Evolutionary conservation across 64 coral and sea anemone genomes (phyloP).

Genomic region (Anthopleura sola): DNA sequence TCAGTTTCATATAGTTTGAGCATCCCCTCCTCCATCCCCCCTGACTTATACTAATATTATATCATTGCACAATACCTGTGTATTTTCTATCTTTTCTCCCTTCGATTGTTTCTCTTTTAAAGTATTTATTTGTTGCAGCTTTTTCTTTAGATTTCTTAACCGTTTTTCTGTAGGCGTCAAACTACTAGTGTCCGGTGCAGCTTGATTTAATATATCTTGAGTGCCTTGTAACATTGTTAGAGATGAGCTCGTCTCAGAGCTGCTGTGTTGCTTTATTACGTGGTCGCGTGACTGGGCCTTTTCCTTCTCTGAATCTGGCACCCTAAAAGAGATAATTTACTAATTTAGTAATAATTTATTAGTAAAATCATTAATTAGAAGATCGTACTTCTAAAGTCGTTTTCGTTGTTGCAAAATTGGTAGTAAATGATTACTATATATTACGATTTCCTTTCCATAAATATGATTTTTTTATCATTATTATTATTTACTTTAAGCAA

Average conservation of each 20-base stretch:
- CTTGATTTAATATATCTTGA: background rate
- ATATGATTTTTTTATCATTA: no score
- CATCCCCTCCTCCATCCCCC: no score
- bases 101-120: constrained; percentile 42
- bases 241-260: background rate
- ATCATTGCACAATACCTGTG: constrained; percentile 15
- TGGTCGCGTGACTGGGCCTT: background rate
- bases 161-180: constrained; percentile 37
- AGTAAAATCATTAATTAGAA: no score
- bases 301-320: constrained; percentile 1
- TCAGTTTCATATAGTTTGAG: no score
- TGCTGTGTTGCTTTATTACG: background rate
- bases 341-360: no score
- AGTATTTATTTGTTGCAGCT: constrained; percentile 33
- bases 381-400: no score
- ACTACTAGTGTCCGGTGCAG: background rate
- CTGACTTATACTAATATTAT: no score
- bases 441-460: no score
- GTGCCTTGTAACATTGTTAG: background rate
- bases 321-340: background rate
- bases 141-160: constrained; percentile 35
- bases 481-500: no score
- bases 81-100: constrained; percentile 43
- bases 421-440: no score
- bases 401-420: no score